Conservation (phyloP, 2,113 vertebrate species). For the Pseudopodoces humilis region DNA sequence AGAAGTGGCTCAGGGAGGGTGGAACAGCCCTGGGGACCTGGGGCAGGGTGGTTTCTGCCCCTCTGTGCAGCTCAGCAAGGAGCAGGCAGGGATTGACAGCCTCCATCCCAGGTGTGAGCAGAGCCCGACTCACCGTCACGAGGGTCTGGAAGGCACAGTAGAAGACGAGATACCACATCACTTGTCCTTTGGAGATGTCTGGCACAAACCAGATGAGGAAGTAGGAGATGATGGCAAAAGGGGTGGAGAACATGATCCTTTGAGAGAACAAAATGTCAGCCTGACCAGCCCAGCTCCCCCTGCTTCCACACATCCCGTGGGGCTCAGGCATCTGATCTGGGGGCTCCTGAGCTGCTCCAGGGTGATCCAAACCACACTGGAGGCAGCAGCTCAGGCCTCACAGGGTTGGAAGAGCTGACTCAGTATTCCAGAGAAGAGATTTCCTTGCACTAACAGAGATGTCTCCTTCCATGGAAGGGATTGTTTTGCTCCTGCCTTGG, state of each 20-base stretch:
- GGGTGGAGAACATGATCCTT: slow-evolving; percentile 92
- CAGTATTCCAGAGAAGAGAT: neutral
- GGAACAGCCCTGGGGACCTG: neutral
- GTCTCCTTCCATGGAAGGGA: fast-evolving
- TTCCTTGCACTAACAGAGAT: neutral
- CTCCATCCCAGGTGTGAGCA: neutral
- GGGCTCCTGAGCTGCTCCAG: neutral
- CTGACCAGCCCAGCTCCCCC: neutral
- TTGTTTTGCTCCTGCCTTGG: neutral
- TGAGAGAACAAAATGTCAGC: neutral
- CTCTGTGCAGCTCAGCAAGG: neutral
- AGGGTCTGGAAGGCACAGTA: slow-evolving; percentile 96
- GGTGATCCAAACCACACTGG: neutral
- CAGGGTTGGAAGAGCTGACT: neutral
- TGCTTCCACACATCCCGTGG: fast-evolving
- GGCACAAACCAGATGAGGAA: slow-evolving; percentile 94
- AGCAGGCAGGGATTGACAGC: neutral
- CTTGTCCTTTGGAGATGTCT: slow-evolving; percentile 78
- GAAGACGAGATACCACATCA: slow-evolving; percentile 91
- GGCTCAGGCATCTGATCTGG: neutral
- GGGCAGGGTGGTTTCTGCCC: neutral
- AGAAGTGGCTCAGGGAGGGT: neutral
- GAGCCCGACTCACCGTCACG: slow-evolving; percentile 84
- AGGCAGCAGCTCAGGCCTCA: neutral
- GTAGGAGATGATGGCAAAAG: slow-evolving; percentile 87